phyloP scores from a whole-genome alignment of 2,888 invertebrate species.

The Sussaba pulchella region DNA sequence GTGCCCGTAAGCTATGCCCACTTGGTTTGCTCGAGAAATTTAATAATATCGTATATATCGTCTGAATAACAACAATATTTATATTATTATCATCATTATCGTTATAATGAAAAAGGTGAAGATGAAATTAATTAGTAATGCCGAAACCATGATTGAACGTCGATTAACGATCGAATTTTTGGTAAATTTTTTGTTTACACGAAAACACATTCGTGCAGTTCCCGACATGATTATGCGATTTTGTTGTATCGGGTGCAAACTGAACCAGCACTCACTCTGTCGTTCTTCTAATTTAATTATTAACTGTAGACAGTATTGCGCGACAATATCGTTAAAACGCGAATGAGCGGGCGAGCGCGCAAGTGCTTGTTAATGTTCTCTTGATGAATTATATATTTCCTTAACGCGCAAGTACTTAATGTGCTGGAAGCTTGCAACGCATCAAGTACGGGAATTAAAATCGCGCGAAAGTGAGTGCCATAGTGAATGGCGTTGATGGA shows the following conservation, averaged over 20 bases:
- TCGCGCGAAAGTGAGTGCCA: constrained; percentile 51
- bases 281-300: constrained; percentile 22
- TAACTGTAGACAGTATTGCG: constrained; percentile 11
- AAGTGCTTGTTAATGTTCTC: background rate
- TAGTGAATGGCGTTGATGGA: background rate
- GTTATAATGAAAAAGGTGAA: no score
- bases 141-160: no score
- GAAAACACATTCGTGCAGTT: no score
- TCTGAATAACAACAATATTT: background rate
- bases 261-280: background rate
- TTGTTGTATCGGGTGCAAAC: background rate
- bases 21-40: constrained; percentile 33
- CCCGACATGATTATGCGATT: no score
- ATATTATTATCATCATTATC: no score
- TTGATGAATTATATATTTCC: background rate
- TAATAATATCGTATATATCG: constrained; percentile 13
- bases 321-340: constrained; percentile 13
- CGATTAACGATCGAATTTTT: no score
- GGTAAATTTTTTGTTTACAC: no score
- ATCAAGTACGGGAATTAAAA: constrained; percentile 30
- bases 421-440: background rate
- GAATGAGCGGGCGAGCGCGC: background rate
- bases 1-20: background rate
- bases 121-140: no score
- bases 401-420: background rate